Conservation (phyloP, 2,888 invertebrate genomes). For the Clitarchus hookeri region DNA sequence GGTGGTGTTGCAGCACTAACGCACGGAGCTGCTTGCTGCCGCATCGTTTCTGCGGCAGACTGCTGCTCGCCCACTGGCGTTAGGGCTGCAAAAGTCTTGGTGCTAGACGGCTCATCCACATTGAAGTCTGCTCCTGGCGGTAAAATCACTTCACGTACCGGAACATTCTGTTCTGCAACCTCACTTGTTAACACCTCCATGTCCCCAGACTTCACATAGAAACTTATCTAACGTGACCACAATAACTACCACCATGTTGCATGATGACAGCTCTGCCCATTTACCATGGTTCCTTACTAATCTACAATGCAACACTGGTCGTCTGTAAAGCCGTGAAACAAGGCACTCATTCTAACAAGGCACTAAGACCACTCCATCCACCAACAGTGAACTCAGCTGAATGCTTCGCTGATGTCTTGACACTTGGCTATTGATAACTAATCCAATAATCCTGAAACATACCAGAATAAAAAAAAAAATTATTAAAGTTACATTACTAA, state of each 20-base stretch:
- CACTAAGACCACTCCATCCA: neutral
- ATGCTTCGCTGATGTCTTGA: neutral
- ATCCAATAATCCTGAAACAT: neutral
- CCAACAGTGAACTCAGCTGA: neutral
- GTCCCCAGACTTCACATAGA: neutral
- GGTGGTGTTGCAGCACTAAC: conserved; percentile 19
- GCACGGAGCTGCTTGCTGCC: conserved; percentile 31
- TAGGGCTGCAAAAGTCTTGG: conserved; percentile 4
- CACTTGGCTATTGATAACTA: neutral
- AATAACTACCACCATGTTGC: neutral
- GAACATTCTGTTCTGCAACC: conserved; percentile 11
- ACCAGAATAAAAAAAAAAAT: neutral
- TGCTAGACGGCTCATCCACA: neutral
- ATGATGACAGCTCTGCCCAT: neutral
- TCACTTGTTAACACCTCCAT: neutral
- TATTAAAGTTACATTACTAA: neutral
- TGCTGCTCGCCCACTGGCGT: conserved; percentile 22
- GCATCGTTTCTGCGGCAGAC: conserved; percentile 32
- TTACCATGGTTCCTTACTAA: neutral
- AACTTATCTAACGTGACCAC: neutral
- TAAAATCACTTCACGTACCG: conserved; percentile 27
- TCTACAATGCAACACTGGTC: neutral
- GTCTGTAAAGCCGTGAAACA: neutral
- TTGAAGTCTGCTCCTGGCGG: conserved; percentile 11
- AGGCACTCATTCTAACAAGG: neutral